A percentile compares a stretch with the other conserved stretches of the same genome.
Conservation (phyloP, 2,113 vertebrate species). For the Sander vitreus region DNA sequence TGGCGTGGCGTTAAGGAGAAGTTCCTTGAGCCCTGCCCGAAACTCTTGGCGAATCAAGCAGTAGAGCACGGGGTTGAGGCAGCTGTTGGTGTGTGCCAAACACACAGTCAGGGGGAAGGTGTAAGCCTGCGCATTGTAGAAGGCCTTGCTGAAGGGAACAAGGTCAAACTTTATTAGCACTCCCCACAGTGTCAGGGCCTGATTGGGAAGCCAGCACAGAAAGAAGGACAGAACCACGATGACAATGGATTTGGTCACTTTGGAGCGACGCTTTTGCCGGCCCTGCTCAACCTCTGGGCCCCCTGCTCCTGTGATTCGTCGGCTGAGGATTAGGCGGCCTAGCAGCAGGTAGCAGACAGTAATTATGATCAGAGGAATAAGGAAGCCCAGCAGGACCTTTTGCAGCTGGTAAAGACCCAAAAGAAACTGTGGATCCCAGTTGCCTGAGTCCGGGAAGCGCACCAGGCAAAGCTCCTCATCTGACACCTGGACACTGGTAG, state of each 20-base stretch:
- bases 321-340: conserved; percentile 81
- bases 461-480: conserved; percentile 88
- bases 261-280: conserved; percentile 78
- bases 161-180: conserved; percentile 88
- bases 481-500: conserved; percentile 83
- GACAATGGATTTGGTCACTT: conserved; percentile 86
- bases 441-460: conserved; percentile 85
- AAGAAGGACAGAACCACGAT: conserved; percentile 89
- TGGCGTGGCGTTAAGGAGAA: conserved; percentile 79
- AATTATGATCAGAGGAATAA: conserved; percentile 86
- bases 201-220: conserved; percentile 89
- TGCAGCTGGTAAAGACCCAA: conserved; percentile 88
- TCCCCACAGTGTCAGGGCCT: conserved; percentile 87
- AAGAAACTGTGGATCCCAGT: conserved; percentile 86
- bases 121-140: conserved; percentile 87
- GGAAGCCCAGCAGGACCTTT: conserved; percentile 86
- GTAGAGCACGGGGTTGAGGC: conserved; percentile 88
- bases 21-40: conserved; percentile 83
- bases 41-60: conserved; percentile 86
- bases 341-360: conserved; percentile 86
- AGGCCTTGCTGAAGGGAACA: conserved; percentile 86
- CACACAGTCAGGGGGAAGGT: conserved; percentile 86
- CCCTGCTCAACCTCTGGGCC: conserved; percentile 71
- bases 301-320: conserved; percentile 64
- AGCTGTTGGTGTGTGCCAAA: conserved; percentile 88